Evolutionary conservation across 2,113 vertebrate genomes (phyloP).

Genomic region (Leucoraja erinaceus): DNA sequence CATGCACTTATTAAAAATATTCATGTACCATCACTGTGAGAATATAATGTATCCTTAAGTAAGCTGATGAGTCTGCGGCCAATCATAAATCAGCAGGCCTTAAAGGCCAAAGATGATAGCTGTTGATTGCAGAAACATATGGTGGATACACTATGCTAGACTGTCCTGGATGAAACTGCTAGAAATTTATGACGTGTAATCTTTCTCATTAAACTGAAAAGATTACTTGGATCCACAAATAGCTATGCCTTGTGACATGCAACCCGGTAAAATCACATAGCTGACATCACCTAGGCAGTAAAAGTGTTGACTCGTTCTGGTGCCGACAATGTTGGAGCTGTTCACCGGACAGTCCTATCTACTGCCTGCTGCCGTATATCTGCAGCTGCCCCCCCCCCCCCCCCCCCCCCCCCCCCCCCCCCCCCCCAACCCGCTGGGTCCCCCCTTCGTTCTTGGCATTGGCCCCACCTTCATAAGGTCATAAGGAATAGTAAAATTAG

Average conservation of each 20-base stretch:
- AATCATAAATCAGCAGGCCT: constrained; percentile 15
- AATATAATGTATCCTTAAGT: constrained; percentile 7
- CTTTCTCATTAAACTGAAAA: constrained; percentile 10
- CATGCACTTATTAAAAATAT: neutral
- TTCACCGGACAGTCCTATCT: too few relatives aligned
- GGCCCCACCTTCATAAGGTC: too few relatives aligned
- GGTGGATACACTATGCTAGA: neutral
- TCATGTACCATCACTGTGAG: neutral
- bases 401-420: too few relatives aligned
- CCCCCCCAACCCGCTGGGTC: too few relatives aligned
- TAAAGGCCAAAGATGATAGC: constrained; percentile 29
- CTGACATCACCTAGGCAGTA: too few relatives aligned
- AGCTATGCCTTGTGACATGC: neutral
- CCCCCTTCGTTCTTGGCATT: too few relatives aligned
- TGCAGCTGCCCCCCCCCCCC: too few relatives aligned
- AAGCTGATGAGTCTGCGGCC: neutral
- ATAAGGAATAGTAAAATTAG: too few relatives aligned
- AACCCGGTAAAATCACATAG: too few relatives aligned
- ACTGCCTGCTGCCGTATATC: too few relatives aligned
- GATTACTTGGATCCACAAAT: constrained; percentile 19
- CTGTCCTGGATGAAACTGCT: neutral
- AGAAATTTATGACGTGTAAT: neutral
- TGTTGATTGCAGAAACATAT: constrained; percentile 24
- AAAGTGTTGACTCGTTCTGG: too few relatives aligned
- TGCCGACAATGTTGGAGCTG: too few relatives aligned